Percentiles rank a stretch among this genome's conserved stretches.
These are phyloP conservation scores for Egretta garzetta DNA, from an alignment of 2,113 vertebrate genomes.

Conservation along the genomic window DNA sequence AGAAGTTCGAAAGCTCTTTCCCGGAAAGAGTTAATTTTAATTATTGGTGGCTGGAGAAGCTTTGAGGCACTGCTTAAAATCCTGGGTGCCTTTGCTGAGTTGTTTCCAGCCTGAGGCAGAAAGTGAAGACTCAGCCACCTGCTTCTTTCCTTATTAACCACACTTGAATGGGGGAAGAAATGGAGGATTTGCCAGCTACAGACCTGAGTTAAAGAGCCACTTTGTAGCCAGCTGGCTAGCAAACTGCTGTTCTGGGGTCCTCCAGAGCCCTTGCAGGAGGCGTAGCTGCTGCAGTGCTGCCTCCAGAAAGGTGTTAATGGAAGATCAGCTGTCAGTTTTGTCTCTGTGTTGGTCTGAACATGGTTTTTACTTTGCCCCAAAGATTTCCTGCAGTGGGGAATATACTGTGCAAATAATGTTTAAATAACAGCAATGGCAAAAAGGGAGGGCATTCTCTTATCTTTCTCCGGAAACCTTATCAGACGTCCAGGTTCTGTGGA, in stretches of 20 bases:
- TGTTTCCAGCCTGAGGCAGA: not conserved
- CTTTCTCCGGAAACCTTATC: not conserved
- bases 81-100: not conserved
- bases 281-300: not conserved
- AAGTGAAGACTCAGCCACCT: not conserved
- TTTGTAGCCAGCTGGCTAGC: not conserved
- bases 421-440: not conserved
- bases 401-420: not conserved
- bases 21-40: not conserved
- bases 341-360: not conserved
- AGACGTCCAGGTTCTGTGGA: not conserved
- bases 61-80: not conserved
- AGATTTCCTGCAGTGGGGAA: not conserved
- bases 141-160: not conserved
- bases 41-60: not conserved
- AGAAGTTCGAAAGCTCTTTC: not conserved
- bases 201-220: not conserved
- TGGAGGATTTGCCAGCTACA: not conserved
- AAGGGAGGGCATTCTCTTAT: not conserved
- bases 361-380: not conserved
- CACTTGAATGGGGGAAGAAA: not conserved
- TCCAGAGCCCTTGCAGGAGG: not conserved
- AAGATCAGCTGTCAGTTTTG: too few relatives aligned
- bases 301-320: rapidly evolving
- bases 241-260: not conserved